phyloP scores from a whole-genome alignment of 1,140 invertebrate species.

The Hestina assimilis region DNA sequence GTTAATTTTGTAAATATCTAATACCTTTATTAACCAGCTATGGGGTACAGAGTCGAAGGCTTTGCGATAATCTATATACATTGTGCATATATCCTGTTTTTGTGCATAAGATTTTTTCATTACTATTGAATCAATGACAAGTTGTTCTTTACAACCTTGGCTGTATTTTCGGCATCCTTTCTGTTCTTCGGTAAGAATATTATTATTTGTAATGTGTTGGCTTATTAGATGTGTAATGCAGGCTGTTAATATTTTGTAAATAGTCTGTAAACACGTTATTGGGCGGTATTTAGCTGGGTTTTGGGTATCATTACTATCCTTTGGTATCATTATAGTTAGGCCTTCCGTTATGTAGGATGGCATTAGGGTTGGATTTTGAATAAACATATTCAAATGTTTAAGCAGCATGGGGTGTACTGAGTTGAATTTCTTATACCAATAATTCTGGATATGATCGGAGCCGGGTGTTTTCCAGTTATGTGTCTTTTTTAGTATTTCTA shows the following conservation, averaged over 20 bases:
- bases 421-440: slow-evolving; percentile 21
- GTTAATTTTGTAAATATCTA: not conserved
- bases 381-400: slow-evolving; percentile 18
- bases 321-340: slow-evolving; percentile 18
- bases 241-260: slow-evolving; percentile 11
- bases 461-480: slow-evolving; percentile 36
- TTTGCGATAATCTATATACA: slow-evolving; percentile 14
- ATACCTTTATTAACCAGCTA: not conserved
- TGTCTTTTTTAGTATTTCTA: slow-evolving; percentile 10
- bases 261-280: slow-evolving; percentile 4
- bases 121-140: not conserved
- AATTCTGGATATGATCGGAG: slow-evolving; percentile 22
- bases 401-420: slow-evolving; percentile 1
- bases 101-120: not conserved
- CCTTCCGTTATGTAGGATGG: slow-evolving; percentile 22
- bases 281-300: slow-evolving; percentile 1
- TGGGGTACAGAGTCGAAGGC: slow-evolving; percentile 13
- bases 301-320: slow-evolving; percentile 4
- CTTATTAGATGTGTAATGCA: not conserved
- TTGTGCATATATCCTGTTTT: slow-evolving; percentile 20
- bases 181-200: slow-evolving; percentile 5
- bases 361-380: slow-evolving; percentile 8
- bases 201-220: slow-evolving; percentile 4
- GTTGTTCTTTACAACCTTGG: not conserved
- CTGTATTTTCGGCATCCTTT: not conserved